Evolutionary conservation across 2,888 invertebrate genomes (phyloP), one percentile per base, ranked within the genome.

Genomic region (Cotesia congregata): DNA sequence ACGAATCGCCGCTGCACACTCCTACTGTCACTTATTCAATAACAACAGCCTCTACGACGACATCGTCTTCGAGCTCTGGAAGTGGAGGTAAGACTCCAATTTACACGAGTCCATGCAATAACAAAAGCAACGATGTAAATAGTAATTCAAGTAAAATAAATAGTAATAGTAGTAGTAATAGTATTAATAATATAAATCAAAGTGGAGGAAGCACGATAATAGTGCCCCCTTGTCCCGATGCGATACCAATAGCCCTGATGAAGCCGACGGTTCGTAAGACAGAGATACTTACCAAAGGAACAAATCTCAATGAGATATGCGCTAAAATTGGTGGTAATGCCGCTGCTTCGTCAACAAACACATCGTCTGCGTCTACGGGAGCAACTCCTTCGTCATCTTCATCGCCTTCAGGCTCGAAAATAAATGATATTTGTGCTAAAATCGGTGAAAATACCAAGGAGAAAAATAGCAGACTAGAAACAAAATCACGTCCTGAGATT

Each of bases 391-490:
- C 50, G 50, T 50, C 50, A 6, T 50, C 50, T 12, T 50, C 41
- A 9, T 41, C 50, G 0, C 78, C 77, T 6, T 86, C 84, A 0
- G 87, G 88, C 3, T 88, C 88, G 0, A 89, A 89, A 50, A 88
- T 89, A 1, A 88, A 89, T 39, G 88, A 88, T 30, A 88, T 88
- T 30, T 89, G 89, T 40, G 88, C 88, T 0, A 89, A 89, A 68
- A 89, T 89, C 60, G 89, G 89, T 0, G 89, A 89, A 40, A 88
- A 85, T 69, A 85, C 89, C 0, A 88, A 89, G 60, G 89, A 89
- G 50, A 89, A 88, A 50, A 80, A 85, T 5, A 88, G 9, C 12
- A 50, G 89, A 50, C 80, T 83, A 0, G 79, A 78, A 7, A 81
- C 80, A 6, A 84, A 86, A 2, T 83, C 74, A 20, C 86, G 86